Evolutionary conservation across 2,888 invertebrate species (phyloP).

Genomic region (Habroteleia sp.): DNA sequence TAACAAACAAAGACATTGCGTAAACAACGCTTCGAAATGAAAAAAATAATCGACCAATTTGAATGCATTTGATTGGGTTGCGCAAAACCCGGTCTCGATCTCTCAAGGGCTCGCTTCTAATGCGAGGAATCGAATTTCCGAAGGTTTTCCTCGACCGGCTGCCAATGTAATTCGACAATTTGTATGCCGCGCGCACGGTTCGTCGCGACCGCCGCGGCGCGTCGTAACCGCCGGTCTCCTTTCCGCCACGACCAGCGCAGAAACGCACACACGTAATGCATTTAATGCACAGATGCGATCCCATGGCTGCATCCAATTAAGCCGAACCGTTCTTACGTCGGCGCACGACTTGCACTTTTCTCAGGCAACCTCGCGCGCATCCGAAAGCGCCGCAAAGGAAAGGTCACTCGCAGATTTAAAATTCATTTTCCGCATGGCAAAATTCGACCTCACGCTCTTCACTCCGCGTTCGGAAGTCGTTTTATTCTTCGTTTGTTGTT

Average conservation of each 20-base stretch:
- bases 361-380: conserved; percentile 15
- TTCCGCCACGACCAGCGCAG: neutral
- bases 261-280: conserved; percentile 4
- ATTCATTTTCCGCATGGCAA: conserved; percentile 31
- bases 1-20: too few relatives aligned
- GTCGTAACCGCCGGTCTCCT: neutral
- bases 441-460: conserved; percentile 1
- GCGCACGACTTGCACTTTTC: conserved; percentile 35
- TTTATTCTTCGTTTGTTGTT: conserved; percentile 4
- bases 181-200: conserved; percentile 21
- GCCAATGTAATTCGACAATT: conserved; percentile 32
- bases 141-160: too few relatives aligned
- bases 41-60: too few relatives aligned
- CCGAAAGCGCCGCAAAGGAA: conserved; percentile 13
- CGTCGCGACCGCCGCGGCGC: neutral
- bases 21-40: too few relatives aligned
- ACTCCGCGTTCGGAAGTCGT: neutral
- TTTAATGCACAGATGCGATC: conserved; percentile 17
- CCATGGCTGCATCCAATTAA: conserved; percentile 49
- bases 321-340: conserved; percentile 48
- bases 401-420: conserved; percentile 26
- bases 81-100: neutral
- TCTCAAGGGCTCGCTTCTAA: too few relatives aligned
- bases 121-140: too few relatives aligned
- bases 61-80: too few relatives aligned